A percentile compares a stretch with the other conserved stretches of the same genome.
Conservation (phyloP, 2,113 vertebrate genomes). For the Jacana jacana region DNA sequence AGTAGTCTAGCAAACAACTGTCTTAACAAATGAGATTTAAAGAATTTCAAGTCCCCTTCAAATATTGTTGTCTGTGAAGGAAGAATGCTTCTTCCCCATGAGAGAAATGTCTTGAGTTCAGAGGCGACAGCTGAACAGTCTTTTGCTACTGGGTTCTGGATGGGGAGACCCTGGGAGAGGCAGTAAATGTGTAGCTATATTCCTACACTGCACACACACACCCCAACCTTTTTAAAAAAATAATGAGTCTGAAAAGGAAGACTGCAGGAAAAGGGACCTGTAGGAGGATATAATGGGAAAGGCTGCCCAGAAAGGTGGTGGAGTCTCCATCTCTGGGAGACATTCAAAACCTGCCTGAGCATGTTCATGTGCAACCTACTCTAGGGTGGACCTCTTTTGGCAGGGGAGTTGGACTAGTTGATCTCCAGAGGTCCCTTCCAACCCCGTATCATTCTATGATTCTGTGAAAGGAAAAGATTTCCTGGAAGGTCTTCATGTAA, state of each 20-base stretch:
- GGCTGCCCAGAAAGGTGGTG: too few species aligned
- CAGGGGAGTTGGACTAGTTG: too few species aligned
- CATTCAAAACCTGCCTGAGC: too few species aligned
- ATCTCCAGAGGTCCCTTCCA: too few species aligned
- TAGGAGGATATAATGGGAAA: not conserved
- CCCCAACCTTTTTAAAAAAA: not conserved
- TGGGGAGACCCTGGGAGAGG: not conserved
- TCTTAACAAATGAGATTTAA: not conserved
- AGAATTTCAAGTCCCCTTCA: not conserved
- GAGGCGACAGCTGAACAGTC: not conserved
- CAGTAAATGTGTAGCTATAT: not conserved
- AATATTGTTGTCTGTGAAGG: not conserved
- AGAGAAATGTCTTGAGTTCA: not conserved
- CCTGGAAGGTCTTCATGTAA: not conserved
- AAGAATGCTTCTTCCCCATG: not conserved
- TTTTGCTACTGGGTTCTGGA: not conserved
- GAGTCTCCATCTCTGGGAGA: too few species aligned
- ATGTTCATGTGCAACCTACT: too few species aligned
- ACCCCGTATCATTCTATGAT: too few species aligned
- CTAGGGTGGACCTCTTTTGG: too few species aligned
- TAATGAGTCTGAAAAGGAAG: not conserved
- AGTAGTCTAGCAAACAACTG: not conserved
- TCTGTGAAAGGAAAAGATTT: not conserved
- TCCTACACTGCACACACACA: accelerated
- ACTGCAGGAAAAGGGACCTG: not conserved